Base-by-base conservation (phyloP, 2,888 invertebrate genomes). In the Seira musarum region DNA sequence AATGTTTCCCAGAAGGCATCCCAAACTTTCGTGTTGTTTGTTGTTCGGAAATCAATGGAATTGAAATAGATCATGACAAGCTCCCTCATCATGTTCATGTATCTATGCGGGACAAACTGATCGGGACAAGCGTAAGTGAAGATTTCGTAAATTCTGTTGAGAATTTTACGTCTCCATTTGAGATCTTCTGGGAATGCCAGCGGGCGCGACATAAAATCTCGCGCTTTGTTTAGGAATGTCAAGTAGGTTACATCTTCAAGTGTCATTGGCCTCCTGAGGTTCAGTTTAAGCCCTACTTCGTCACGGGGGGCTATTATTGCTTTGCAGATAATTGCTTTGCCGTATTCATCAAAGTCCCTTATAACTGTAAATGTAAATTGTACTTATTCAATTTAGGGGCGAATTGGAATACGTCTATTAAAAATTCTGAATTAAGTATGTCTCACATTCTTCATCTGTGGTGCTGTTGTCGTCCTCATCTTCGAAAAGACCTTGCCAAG, bases 61-160 rank as follows among this genome's bases (percentile, higher is more conserved):
- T 77, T 77, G 5, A 70, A 6, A 24, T 77, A 77, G 35, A 77
- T 60, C 60, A 66, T 71, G 3, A 46, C 46, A 21, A 77, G 57
- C 25, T 77, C 77, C 21, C 77, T 63, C 65, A 77, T 65, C 24
- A 77, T 57, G 22, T 66, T 70, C 40, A 77, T 35, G 53, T 77
- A 77, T 0, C 65, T 60, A 17, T 60, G 35, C 6, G 21, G 19
- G 6, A 77, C 70, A 25, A 21, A 71, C 1, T 8, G 22, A 2
- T 49, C 21, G 13, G 71, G 77, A 46, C 77, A 77, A 0, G 63
- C 25, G 1, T 19, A 13, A 22, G n/a, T 68, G 19, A 67, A 79
- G 19, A 79, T 68, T 0, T 68, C 46, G 71, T 63, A 73, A 1
- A 71, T 49, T 1, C 5, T 15, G 21, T 77, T 61, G 6, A 77